Evolutionary conservation across 2,888 invertebrate species (phyloP), one percentile per base, ranked within the genome.

Genomic region (Tridacna gigas): DNA sequence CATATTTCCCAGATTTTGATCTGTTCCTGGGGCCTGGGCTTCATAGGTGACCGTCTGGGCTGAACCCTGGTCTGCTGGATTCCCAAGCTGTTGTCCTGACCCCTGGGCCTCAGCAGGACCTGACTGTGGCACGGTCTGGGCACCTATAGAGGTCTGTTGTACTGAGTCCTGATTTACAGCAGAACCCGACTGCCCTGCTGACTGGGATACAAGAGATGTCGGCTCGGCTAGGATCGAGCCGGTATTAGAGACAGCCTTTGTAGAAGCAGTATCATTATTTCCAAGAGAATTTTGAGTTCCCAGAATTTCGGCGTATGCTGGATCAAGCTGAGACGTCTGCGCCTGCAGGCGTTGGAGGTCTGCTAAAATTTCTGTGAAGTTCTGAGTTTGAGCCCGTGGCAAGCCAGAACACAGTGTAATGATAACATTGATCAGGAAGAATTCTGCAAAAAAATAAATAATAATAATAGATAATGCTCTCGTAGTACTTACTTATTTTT

Each of bases 281-380:
- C 25, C 26, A 1, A 28, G 12, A 28, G 15, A 26, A 26, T 11
- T 67, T 22, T 25, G n/a, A n/a, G 67, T 12, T 3, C 7, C 22
- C 0, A 18, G 4, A 4, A 18, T 9, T 67, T 67, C 45, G 11
- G 20, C n/a, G 25, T 71, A 71, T 20, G 25, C 11, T 3, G 71
- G 71, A 13, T 51, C 48, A 2, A 71, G 71, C 51, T 71, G 45
- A 9, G 71, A 48, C 0, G 71, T 71, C 7, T 25, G 48, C 47
- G 51, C 22, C n/a, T 47, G 71, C 15, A 71, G 12, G n/a, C 28
- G 71, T 71, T 48, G 48, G 0, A 71, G 51, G n/a, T 26, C 51
- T n/a, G 71, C 71, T 7, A 71, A 51, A 12, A 71, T 25, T 25
- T 71, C 51, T 4, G 71, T 51, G 7, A 51, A 51, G 47, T 71